phyloP scores from a whole-genome alignment of 1,140 invertebrate genomes.

The Portunus trituberculatus region DNA sequence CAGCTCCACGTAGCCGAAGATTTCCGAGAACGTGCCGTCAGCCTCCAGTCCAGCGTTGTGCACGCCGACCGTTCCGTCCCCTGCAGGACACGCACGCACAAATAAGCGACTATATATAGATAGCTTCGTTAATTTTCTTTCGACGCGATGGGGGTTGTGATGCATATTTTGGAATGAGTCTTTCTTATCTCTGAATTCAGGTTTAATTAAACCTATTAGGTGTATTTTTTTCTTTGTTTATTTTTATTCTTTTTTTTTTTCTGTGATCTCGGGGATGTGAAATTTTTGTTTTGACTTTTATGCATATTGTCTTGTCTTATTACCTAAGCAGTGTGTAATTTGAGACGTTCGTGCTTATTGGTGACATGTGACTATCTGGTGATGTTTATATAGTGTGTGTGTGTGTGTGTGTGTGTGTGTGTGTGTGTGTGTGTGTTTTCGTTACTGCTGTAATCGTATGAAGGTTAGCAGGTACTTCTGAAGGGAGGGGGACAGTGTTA shows the following conservation, averaged over 20 bases:
- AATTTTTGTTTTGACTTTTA: no score
- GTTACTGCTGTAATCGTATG: neutral
- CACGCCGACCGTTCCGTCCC: constrained; percentile 45
- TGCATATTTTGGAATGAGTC: no score
- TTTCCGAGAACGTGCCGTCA: constrained; percentile 32
- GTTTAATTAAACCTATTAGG: no score
- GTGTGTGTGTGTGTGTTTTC: neutral
- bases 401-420: neutral
- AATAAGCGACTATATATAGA: no score
- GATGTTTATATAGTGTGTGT: neutral
- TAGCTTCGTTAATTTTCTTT: no score
- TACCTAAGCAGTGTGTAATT: no score
- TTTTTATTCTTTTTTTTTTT: no score
- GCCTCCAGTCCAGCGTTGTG: constrained; percentile 51
- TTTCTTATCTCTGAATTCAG: no score
- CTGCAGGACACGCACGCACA: neutral
- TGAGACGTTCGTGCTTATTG: neutral
- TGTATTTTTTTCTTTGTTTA: no score
- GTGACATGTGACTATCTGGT: neutral
- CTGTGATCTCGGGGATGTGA: no score
- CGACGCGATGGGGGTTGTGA: no score
- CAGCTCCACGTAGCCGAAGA: constrained; percentile 51
- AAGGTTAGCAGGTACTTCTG: neutral
- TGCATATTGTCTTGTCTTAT: no score
- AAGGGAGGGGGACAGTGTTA: neutral